Percentiles rank a stretch among this genome's conserved stretches.
phyloP scores from a whole-genome alignment of 2,113 vertebrate genomes.

The Galemys pyrenaicus region DNA sequence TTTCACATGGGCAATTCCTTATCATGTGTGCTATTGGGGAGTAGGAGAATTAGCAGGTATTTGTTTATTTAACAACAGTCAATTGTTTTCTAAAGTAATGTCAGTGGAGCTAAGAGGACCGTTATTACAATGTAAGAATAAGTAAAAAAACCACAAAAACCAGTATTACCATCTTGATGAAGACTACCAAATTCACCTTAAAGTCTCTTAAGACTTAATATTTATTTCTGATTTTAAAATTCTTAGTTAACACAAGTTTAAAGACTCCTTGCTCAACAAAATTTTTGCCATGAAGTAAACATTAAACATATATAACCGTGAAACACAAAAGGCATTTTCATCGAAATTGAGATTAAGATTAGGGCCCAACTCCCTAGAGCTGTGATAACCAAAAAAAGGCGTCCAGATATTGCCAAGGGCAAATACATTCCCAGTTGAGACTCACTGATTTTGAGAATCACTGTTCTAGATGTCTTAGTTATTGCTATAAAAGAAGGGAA shows the following conservation, averaged over 20 bases:
- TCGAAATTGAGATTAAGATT: background rate
- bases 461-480: slow-evolving; percentile 18
- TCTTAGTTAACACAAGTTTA: background rate
- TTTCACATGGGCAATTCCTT: slow-evolving; percentile 5
- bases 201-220: background rate
- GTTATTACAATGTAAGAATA: background rate
- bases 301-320: background rate
- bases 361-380: background rate
- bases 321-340: slow-evolving; percentile 22
- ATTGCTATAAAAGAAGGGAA: background rate
- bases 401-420: background rate
- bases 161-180: background rate
- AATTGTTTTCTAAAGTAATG: slow-evolving; percentile 41
- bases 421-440: background rate
- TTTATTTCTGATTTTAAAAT: slow-evolving; percentile 43
- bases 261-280: background rate
- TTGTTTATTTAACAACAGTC: slow-evolving; percentile 50
- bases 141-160: background rate
- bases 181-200: background rate
- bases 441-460: slow-evolving; percentile 8
- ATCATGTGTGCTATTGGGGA: background rate
- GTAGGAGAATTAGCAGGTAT: background rate
- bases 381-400: slow-evolving; percentile 19
- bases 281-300: slow-evolving; percentile 34
- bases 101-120: slow-evolving; percentile 36